phyloP scores from a whole-genome alignment of 2,797 vertebrate species.

The Graptemys geographica region DNA sequence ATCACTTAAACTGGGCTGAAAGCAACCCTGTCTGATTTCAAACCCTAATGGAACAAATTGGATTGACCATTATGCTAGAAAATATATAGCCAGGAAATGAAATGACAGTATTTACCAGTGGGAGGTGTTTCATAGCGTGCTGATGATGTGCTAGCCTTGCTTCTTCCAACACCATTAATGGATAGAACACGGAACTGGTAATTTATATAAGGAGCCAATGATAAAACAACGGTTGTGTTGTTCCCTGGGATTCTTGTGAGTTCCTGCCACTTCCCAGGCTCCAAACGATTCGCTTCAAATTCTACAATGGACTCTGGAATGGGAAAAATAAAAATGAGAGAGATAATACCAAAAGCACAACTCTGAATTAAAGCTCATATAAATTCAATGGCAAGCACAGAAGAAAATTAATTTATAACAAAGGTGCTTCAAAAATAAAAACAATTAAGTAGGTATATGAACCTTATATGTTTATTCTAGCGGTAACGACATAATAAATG shows the following conservation, averaged over 20 bases:
- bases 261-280: slow-evolving; percentile 91
- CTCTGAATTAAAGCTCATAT: neutral
- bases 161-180: slow-evolving; percentile 88
- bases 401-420: neutral
- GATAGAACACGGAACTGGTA: slow-evolving; percentile 91
- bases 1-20: fast-evolving
- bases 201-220: slow-evolving; percentile 87
- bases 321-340: neutral
- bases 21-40: fast-evolving
- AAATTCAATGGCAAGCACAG: fast-evolving
- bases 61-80: neutral
- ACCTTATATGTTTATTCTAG: neutral
- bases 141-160: slow-evolving; percentile 84
- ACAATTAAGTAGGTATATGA: neutral
- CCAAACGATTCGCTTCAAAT: slow-evolving; percentile 90
- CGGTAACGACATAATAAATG: neutral
- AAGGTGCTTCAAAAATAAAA: neutral
- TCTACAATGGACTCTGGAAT: slow-evolving; percentile 91
- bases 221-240: slow-evolving; percentile 79
- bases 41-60: fast-evolving
- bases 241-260: slow-evolving; percentile 83
- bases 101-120: slow-evolving; percentile 82
- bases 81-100: fast-evolving
- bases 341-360: neutral
- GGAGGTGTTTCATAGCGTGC: slow-evolving; percentile 89